phyloP scores from a whole-genome alignment of 2,888 invertebrate genomes.

The Standfussiana lucernea region DNA sequence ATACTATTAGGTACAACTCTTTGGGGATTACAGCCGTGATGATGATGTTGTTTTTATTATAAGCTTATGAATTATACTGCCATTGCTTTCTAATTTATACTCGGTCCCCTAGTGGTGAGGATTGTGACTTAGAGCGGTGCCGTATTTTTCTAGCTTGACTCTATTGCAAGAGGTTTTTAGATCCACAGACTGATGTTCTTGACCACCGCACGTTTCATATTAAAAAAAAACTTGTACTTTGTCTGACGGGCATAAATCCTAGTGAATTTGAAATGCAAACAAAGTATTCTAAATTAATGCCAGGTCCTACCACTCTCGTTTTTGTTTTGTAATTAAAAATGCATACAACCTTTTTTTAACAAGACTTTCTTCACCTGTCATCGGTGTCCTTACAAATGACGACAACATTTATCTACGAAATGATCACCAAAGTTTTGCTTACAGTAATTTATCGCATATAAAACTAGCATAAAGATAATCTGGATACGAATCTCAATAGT shows the following conservation, averaged over 20 bases:
- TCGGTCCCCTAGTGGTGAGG: not conserved
- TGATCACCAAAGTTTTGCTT: conserved; percentile 81
- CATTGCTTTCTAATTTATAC: not conserved
- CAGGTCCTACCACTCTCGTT: conserved; percentile 9
- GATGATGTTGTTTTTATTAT: no score
- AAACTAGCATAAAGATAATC: conserved; percentile 88
- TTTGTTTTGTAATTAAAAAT: conserved; percentile 33
- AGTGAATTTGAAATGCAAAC: not conserved
- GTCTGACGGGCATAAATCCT: not conserved
- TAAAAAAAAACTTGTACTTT: not conserved
- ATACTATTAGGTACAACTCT: no score
- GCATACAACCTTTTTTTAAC: conserved; percentile 50
- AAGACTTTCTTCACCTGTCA: conserved; percentile 84
- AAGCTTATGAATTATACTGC: not conserved
- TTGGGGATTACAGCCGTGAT: no score
- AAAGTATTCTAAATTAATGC: not conserved
- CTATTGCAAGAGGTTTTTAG: not conserved
- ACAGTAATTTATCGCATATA: conserved; percentile 88
- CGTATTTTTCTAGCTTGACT: not conserved
- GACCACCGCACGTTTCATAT: not conserved
- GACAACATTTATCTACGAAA: conserved; percentile 79
- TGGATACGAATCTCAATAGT: conserved; percentile 84
- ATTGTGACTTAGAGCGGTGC: not conserved
- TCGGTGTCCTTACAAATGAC: conserved; percentile 83
- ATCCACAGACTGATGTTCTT: not conserved